Evolutionary conservation across 2,797 vertebrate genomes (phyloP).

Genomic region (Moxostoma hubbsi): DNA sequence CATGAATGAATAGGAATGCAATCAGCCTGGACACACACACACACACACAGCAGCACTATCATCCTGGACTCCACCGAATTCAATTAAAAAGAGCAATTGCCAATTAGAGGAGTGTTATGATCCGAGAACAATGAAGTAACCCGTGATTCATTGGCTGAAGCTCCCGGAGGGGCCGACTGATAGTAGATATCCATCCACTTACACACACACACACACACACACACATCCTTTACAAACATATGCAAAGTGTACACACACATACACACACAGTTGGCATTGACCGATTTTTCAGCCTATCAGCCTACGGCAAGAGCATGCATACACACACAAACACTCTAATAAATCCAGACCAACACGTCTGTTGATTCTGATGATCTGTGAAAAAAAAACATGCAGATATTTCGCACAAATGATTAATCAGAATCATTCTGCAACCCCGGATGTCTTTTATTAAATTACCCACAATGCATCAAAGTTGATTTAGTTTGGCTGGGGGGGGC

Average conservation of each 20-base stretch:
- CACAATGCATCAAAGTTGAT: background rate
- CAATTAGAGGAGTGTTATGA: conserved; percentile 83
- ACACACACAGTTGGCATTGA: conserved; percentile 68
- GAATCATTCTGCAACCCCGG: background rate
- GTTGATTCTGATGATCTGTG: background rate
- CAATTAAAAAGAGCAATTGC: conserved; percentile 85
- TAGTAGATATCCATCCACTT: conserved; percentile 62
- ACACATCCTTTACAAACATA: no score
- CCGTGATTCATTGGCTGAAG: conserved; percentile 79
- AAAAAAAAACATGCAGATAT: background rate
- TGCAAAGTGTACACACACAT: background rate
- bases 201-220: conserved; percentile 18
- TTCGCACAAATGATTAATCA: background rate
- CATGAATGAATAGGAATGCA: background rate
- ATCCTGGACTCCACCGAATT: conserved; percentile 78
- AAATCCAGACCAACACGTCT: background rate
- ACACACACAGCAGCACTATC: conserved; percentile 67
- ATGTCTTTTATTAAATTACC: conserved; percentile 1
- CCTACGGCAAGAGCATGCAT: conserved; percentile 69
- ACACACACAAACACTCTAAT: background rate
- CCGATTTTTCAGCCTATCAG: conserved; percentile 57
- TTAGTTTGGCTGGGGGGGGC: no score
- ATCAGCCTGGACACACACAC: conserved; percentile 57
- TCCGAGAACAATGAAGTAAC: conserved; percentile 84
- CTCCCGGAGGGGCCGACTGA: conserved; percentile 59